Base-by-base conservation (phyloP, 2,888 invertebrate genomes). In the Liposcelis brunnea region DNA sequence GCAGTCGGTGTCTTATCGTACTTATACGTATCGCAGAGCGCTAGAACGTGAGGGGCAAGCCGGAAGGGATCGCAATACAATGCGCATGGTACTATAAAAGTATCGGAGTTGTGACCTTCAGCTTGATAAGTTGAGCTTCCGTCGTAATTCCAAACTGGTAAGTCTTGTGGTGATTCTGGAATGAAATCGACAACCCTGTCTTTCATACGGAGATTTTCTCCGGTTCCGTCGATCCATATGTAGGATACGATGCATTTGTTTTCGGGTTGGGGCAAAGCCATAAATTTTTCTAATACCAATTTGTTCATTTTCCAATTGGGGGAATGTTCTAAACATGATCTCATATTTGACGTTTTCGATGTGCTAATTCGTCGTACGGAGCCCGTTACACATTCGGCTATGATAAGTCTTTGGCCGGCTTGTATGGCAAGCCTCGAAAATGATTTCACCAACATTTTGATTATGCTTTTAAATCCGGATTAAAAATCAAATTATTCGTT, bases 1-100 rank as follows among this genome's bases (percentile, higher is more conserved):
- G 59, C 64, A 56, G 68, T 75, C 55, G 71, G 77, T 63, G 65
- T 69, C 58, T 66, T 69, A 58, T 77, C 71, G 54, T 69, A 65
- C 50, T 70, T 70, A 60, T 80, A 83, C 1, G 83, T 80, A 56
- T 87, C 86, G 50, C 82, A 79, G 49, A 89, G 66, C 5, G 83
- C 77, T 47, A 87, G 58, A 52, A 79, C 74, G 61, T 84, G 76
- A 57, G 72, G 73, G 47, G 77, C 76, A 19, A 80, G 75, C 52
- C 79, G 68, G 60, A 87, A 84, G 4, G 87, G 87, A 60, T 86
- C 85, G 45, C 74, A 73, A 64, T 81, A 89, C 55, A 89, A 66
- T 46, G 78, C 78, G 49, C 80, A 72, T 0, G 87, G 86, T 56
- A 79, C 71, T 43, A 87, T 64, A 56, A 74, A 79, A 47, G 77